Percentiles rank a stretch among this genome's conserved stretches.
Conservation (phyloP, 1,140 invertebrate species). For the Trachelipus rathkii region DNA sequence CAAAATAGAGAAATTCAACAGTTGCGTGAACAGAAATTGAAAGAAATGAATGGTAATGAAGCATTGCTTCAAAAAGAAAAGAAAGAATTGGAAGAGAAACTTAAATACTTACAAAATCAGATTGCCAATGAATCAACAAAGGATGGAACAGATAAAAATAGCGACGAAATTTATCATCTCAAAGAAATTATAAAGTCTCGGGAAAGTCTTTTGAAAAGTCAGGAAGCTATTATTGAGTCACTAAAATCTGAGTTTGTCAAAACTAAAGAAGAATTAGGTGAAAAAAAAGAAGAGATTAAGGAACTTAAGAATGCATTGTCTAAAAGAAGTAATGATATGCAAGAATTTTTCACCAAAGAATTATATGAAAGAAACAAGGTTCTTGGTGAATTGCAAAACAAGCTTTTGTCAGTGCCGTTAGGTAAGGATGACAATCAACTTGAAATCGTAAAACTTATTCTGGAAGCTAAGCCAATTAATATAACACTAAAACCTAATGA, state of each 20-base stretch:
- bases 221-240: conserved; percentile 50
- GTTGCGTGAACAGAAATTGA: conserved; percentile 28
- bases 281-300: conserved; percentile 56
- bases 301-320: conserved; percentile 58
- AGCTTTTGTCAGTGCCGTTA: conserved; percentile 46
- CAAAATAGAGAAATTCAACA: conserved; percentile 43
- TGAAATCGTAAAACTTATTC: conserved; percentile 35
- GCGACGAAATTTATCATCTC: background rate
- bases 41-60: conserved; percentile 25
- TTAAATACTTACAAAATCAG: conserved; percentile 20
- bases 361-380: conserved; percentile 67
- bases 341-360: conserved; percentile 64
- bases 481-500: no score
- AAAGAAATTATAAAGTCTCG: background rate
- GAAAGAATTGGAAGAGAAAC: conserved; percentile 23
- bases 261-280: conserved; percentile 50
- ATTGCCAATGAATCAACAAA: conserved; percentile 24
- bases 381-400: conserved; percentile 62
- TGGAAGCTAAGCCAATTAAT: conserved; percentile 19
- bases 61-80: conserved; percentile 19
- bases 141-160: background rate
- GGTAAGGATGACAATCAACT: conserved; percentile 47
- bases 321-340: conserved; percentile 61
- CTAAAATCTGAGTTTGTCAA: conserved; percentile 56
- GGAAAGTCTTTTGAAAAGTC: background rate